Evolutionary conservation across 2,888 invertebrate species (phyloP), one percentile per base, ranked within the genome.

Genomic region (Bembecia ichneumoniformis): DNA sequence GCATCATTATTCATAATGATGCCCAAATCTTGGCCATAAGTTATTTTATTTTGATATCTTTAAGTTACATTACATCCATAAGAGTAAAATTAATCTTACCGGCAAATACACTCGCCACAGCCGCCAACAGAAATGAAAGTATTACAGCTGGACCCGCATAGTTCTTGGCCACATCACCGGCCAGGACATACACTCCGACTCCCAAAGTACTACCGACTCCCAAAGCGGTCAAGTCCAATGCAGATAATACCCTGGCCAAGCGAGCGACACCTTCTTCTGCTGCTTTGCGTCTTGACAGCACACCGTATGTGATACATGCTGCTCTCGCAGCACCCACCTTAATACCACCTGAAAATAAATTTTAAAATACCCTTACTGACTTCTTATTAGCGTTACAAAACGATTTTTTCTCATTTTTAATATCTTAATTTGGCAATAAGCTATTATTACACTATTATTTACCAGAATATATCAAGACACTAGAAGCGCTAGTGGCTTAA

Each of bases 121-220:
- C 97, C 0, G 96, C 97, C 49, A 97, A 89, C n/a, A 96, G 82
- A 67, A 97, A 97, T 1, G 95, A 95, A 15, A 97, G 72, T 28
- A 94, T 89, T 0, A 97, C 95, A 0, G 95, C 94, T 0, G 97
- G 97, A 0, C 97, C 97, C 0, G 96, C 94, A 48, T 90, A 90
- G 53, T 89, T 89, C 75, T 92, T 93, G 3, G 96, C 93, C 1
- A 96, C 96, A 54, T 93, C 91, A 0, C 96, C 96, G 17, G 95
- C 96, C 49, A 97, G 74, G 16, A 97, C 96, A 69, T 97, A 97
- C 43, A 97, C 94, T 0, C 97, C 97, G 3, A 96, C 95, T 0
- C 97, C 97, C 11, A 97, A 89, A 0, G 94, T 95, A 55, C 93
- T 93, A 40, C 95, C 95, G 17, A 95, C 91, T 0, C 92, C 96